Evolutionary conservation across 2,797 vertebrate genomes (phyloP), one percentile per base, ranked within the genome.

Genomic region (Carcharodon carcharias): DNA sequence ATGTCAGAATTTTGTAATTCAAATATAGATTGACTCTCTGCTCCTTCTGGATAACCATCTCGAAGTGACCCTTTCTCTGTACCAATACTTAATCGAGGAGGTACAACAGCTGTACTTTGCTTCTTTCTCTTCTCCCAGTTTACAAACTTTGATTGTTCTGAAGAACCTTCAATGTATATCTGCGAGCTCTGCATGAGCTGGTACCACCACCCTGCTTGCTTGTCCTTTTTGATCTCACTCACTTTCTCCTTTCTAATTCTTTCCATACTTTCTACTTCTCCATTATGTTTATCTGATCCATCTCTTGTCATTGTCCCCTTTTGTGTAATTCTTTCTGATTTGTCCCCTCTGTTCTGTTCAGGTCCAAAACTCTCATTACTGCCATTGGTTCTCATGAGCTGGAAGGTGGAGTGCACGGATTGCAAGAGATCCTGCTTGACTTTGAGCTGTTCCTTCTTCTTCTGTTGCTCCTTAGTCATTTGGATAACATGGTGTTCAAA

Each of bases 181-280:
- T 99, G 99, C 61, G 99, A 99, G 96, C 99, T 99, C 98, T 99
- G 99, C 99, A 99, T 99, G 82, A 99, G 98, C 97, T 99, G 99
- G 97, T 99, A 99, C 99, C 99, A 99, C 99, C 99, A 99, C 69
- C 99, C 98, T 0, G 98, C 98, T 97, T 99, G 99, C 50, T 97
- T 98, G 96, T 98, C 98, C 56, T 98, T 98, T 96, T 97, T 97
- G 96, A 97, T 98, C 96, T 91, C 97, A 7, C 8, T 97, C 89
- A 0, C 96, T 65, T 95, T 96, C 96, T 96, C 96, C 65, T 82
- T 97, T 96, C 7, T 96, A 93, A 94, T 58, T 77, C 69, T 77
- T 45, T 95, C 94, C 18, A 95, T 50, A 56, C 18, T 95, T 50
- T 95, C 28, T 21, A 87, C 26, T 96, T 96, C 97, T 9, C 58